phyloP scores from a whole-genome alignment of 2,888 invertebrate species.

The Cyclophora punctaria region DNA sequence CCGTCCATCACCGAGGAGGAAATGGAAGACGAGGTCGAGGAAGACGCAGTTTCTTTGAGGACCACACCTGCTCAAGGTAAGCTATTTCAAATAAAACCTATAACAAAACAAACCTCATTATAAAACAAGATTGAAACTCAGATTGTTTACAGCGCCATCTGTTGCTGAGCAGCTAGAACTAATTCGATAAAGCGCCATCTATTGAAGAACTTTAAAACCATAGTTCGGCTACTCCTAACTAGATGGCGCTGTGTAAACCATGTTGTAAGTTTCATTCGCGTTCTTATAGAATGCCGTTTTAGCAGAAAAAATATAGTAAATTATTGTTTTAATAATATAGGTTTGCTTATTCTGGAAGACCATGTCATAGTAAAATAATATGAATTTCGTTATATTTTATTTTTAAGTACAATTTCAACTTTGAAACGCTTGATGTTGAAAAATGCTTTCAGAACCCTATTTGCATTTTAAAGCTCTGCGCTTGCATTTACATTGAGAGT shows the following conservation, averaged over 20 bases:
- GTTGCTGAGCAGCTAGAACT: constrained; percentile 10
- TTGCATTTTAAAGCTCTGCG: no score
- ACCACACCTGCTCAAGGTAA: constrained; percentile 78
- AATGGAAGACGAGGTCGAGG: constrained; percentile 76
- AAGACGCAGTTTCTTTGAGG: constrained; percentile 78
- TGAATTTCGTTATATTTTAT: no score
- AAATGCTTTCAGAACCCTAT: no score
- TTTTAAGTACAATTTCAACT: no score
- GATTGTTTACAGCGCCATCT: constrained; percentile 32
- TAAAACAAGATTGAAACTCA: background rate
- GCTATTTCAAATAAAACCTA: constrained; percentile 15
- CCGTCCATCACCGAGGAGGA: constrained; percentile 81
- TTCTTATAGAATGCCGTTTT: no score
- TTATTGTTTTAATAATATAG: no score
- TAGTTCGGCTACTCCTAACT: constrained; percentile 18
- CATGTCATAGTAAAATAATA: no score
- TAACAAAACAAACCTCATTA: background rate
- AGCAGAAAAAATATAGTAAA: no score
- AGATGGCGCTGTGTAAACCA: constrained; percentile 27
- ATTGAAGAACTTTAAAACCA: no score
- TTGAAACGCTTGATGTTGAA: background rate
- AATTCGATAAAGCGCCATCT: background rate
- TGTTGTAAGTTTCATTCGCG: constrained; percentile 20
- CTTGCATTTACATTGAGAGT: background rate
- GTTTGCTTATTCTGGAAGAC: no score